A percentile compares a stretch with the other conserved stretches of the same genome.
phyloP scores from a whole-genome alignment of 1,140 invertebrate species.

The Cheumatopsyche charites region DNA sequence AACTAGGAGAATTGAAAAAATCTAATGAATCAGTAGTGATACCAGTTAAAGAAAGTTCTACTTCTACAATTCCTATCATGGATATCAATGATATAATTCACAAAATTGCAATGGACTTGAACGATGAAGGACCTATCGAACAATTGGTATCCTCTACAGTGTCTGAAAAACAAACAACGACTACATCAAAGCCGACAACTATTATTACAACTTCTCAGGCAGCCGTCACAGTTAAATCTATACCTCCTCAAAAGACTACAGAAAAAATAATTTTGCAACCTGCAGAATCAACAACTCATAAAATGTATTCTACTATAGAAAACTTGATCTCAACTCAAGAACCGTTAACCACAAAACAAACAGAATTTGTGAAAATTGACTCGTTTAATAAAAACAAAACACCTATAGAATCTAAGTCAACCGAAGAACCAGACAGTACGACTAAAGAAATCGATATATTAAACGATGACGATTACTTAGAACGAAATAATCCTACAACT shows the following conservation, averaged over 20 bases:
- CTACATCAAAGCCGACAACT: slow-evolving; percentile 15
- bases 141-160: slow-evolving; percentile 19
- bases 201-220: not conserved
- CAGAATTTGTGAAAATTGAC: slow-evolving; percentile 29
- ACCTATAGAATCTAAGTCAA: not conserved
- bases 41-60: not conserved
- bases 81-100: slow-evolving; percentile 20
- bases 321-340: not conserved
- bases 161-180: slow-evolving; percentile 24
- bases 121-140: slow-evolving; percentile 48
- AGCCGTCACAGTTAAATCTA: slow-evolving; percentile 12
- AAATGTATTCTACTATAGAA: not conserved
- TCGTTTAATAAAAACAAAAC: slow-evolving; percentile 18
- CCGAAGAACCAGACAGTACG: slow-evolving; percentile 8
- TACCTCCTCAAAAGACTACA: slow-evolving; percentile 26
- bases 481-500: slow-evolving; percentile 23
- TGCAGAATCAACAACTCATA: slow-evolving; percentile 25
- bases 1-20: not conserved
- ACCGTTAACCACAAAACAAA: slow-evolving; percentile 2
- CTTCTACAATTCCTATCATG: slow-evolving; percentile 9
- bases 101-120: slow-evolving; percentile 49
- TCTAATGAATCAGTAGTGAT: not conserved
- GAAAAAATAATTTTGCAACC: slow-evolving; percentile 31
- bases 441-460: slow-evolving; percentile 8
- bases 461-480: slow-evolving; percentile 36